Evolutionary conservation across 2,797 vertebrate genomes (phyloP).

Genomic region (Varecia variegata): DNA sequence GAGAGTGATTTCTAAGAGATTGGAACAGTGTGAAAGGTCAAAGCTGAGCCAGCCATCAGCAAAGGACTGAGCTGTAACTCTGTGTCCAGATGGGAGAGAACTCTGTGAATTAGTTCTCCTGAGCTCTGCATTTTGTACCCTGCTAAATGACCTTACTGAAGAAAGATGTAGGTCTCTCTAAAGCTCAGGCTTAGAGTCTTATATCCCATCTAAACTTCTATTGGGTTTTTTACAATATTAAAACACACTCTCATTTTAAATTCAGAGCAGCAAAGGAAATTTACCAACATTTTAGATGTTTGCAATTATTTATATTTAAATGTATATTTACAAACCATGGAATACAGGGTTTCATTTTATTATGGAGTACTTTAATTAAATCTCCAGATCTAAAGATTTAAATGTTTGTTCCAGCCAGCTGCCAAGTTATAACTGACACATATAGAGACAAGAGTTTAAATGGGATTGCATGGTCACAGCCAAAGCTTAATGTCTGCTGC

Average conservation of each 20-base stretch:
- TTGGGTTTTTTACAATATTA: neutral
- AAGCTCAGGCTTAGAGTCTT: neutral
- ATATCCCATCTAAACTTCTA: neutral
- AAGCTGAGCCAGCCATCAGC: neutral
- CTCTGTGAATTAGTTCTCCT: neutral
- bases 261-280: constrained; percentile 9
- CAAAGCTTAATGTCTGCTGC: constrained; percentile 31
- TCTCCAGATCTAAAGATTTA: constrained; percentile 57
- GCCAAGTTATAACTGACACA: constrained; percentile 49
- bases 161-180: neutral
- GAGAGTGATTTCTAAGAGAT: constrained; percentile 22
- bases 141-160: neutral
- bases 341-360: neutral
- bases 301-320: constrained; percentile 46
- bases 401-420: constrained; percentile 39
- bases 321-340: constrained; percentile 22
- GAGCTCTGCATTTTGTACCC: neutral
- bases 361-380: constrained; percentile 61
- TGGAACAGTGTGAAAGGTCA: constrained; percentile 18
- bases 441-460: constrained; percentile 47
- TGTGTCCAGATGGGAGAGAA: neutral
- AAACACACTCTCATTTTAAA: neutral
- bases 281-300: neutral
- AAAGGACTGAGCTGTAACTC: constrained; percentile 2
- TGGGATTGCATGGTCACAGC: constrained; percentile 24